Conservation (phyloP, 2,113 vertebrate genomes). For the Elanoides forficatus region DNA sequence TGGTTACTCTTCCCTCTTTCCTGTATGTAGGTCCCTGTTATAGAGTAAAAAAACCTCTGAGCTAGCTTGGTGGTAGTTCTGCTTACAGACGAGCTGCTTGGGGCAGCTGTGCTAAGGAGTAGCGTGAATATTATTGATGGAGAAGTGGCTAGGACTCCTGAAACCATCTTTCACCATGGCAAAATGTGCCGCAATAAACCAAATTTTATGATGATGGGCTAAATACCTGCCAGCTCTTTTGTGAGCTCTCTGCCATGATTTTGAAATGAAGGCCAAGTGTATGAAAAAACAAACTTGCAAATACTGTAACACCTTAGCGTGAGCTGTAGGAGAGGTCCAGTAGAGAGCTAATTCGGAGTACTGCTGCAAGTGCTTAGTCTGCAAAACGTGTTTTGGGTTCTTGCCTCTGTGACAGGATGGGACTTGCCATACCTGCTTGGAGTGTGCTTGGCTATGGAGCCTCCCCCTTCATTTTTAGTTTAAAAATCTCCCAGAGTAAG, state of each 20-base stretch:
- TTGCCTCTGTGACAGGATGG: background rate
- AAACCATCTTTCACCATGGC: background rate
- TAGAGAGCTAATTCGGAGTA: background rate
- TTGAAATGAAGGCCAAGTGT: background rate
- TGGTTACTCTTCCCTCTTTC: background rate
- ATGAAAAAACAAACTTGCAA: background rate
- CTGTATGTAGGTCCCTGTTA: background rate
- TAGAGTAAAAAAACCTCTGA: background rate
- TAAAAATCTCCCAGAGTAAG: background rate
- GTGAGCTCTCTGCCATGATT: background rate
- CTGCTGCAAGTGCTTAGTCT: background rate
- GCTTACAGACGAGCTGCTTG: background rate
- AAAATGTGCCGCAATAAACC: background rate
- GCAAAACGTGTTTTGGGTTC: background rate
- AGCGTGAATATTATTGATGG: background rate
- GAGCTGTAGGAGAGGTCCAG: background rate
- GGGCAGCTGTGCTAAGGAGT: background rate
- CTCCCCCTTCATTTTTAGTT: background rate
- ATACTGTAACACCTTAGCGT: background rate
- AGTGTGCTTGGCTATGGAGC: background rate
- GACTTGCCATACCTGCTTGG: background rate
- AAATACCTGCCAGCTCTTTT: background rate
- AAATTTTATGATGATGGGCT: background rate
- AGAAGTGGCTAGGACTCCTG: background rate
- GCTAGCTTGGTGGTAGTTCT: background rate